A percentile compares a stretch with the other conserved stretches of the same genome.
phyloP scores from a whole-genome alignment of 1,140 invertebrate species.

The Bombus turneri region DNA sequence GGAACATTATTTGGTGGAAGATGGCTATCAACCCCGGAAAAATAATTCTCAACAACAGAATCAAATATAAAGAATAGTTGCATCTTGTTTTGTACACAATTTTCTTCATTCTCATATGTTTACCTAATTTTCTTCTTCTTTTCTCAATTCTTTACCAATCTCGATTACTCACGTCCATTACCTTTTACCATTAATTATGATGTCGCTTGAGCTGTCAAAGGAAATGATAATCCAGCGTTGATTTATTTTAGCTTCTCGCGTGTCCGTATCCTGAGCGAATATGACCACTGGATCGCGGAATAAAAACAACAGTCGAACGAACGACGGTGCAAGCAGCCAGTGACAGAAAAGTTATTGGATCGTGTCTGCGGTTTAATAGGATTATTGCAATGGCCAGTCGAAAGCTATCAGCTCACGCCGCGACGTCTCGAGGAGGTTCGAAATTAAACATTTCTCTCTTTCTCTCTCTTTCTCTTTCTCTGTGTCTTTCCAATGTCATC shows the following conservation, averaged over 20 bases:
- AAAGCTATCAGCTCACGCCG: slow-evolving; percentile 41
- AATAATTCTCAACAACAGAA: not conserved
- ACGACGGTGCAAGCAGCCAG: slow-evolving; percentile 14
- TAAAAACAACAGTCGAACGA: slow-evolving; percentile 39
- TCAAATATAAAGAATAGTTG: not conserved
- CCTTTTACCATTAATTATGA: not conserved
- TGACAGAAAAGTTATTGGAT: slow-evolving; percentile 68
- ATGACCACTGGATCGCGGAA: not conserved
- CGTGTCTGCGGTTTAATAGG: slow-evolving; percentile 64
- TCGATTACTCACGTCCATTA: not conserved
- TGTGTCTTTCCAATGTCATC: not conserved
- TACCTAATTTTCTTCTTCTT: not conserved
- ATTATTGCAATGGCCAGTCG: slow-evolving; percentile 61
- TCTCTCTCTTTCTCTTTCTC: not conserved
- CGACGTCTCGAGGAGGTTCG: slow-evolving; percentile 53
- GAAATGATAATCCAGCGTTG: not conserved
- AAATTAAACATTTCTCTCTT: slow-evolving; percentile 62
- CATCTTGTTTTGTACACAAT: not conserved
- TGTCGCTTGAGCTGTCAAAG: not conserved
- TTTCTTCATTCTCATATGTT: not conserved
- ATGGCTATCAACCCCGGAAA: no score
- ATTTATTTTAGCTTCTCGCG: not conserved
- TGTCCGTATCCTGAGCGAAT: not conserved
- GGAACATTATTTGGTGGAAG: rapidly evolving
- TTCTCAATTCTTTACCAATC: not conserved